Percentiles rank a stretch among this genome's conserved stretches.
Evolutionary conservation across 2,113 vertebrate species (phyloP).

Genomic region (Dolichotis patagonum): DNA sequence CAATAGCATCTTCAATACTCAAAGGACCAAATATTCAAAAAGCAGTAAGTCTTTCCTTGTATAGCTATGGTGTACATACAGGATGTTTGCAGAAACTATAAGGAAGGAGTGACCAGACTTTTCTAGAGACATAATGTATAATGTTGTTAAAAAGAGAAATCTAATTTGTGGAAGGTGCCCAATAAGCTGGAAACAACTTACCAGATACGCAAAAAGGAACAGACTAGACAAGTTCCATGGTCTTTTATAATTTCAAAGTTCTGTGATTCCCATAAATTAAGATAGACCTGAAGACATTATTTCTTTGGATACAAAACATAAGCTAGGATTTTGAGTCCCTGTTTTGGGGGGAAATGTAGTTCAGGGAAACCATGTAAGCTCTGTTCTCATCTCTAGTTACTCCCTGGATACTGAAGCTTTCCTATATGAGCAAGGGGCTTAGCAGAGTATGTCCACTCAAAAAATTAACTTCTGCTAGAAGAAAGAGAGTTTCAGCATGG

Average conservation of each 20-base stretch:
- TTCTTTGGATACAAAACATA: neutral
- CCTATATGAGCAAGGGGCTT: neutral
- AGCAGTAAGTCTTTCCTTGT: neutral
- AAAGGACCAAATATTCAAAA: neutral
- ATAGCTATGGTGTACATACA: neutral
- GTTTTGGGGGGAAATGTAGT: neutral
- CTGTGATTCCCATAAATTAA: neutral
- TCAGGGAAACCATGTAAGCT: neutral
- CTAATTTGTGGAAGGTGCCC: neutral
- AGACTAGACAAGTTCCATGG: neutral
- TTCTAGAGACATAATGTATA: neutral
- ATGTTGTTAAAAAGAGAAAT: neutral
- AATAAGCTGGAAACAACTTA: neutral
- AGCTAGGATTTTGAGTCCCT: neutral
- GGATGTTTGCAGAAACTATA: neutral
- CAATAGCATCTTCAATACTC: neutral
- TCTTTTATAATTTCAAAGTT: neutral
- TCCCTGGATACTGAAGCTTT: neutral
- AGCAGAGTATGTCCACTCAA: neutral
- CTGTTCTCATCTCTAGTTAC: neutral
- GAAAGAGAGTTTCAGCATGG: neutral
- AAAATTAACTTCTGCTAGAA: neutral
- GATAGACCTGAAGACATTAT: neutral
- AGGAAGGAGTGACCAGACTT: neutral
- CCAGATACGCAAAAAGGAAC: neutral